Conservation (phyloP, 2,888 invertebrate genomes). For the Dasysyrphus tricinctus region DNA sequence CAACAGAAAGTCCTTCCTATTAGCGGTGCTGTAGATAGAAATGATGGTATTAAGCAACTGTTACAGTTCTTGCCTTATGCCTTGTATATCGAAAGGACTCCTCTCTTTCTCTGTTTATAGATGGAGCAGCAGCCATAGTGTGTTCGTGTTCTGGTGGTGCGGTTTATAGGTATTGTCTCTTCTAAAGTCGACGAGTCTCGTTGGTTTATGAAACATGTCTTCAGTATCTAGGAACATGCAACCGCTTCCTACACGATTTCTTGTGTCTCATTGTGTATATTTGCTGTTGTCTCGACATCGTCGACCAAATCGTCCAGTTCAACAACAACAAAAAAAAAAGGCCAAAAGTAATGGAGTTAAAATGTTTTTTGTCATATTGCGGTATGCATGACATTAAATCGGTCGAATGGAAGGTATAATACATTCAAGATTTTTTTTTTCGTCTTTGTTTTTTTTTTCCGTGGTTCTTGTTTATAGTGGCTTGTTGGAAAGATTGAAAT, state of each 20-base stretch:
- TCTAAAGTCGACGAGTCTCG: conserved; percentile 22
- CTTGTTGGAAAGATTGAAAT: background rate
- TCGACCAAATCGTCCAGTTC: conserved; percentile 35
- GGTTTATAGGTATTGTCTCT: conserved; percentile 56
- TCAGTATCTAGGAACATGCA: conserved; percentile 72
- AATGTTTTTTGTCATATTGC: conserved; percentile 75
- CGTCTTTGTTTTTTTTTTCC: conserved; percentile 3
- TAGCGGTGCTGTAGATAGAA: conserved; percentile 56
- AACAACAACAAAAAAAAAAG: conserved; percentile 15
- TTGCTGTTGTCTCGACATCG: conserved; percentile 34
- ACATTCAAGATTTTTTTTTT: conserved; percentile 54
- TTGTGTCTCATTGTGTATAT: conserved; percentile 41
- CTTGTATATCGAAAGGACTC: conserved; percentile 37
- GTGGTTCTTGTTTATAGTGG: conserved; percentile 10
- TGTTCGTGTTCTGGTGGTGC: conserved; percentile 18
- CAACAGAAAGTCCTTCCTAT: conserved; percentile 42
- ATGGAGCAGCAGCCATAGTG: background rate
- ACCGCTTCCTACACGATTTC: conserved; percentile 68
- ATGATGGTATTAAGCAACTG: conserved; percentile 73
- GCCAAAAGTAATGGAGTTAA: conserved; percentile 72
- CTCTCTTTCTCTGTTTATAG: background rate
- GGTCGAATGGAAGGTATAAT: conserved; percentile 60
- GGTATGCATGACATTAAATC: conserved; percentile 76
- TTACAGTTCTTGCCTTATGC: conserved; percentile 50
- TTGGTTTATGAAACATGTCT: conserved; percentile 66